A percentile compares a stretch with the other conserved stretches of the same genome.
Evolutionary conservation across 1,140 invertebrate genomes (phyloP).

Genomic region (Vanessa atalanta): DNA sequence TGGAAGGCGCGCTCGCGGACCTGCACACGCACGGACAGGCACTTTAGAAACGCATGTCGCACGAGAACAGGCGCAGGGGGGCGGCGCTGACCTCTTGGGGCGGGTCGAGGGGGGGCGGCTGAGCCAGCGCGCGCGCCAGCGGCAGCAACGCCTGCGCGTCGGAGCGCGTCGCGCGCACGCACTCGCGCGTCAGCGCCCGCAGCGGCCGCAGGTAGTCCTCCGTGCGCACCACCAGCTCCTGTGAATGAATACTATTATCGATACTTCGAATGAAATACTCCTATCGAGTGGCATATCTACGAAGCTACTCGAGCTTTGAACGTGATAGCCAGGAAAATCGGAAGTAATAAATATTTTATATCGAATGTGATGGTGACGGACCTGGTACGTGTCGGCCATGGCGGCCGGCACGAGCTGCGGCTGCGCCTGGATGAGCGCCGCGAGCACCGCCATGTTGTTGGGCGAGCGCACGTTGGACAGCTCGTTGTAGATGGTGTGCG

Average conservation of each 20-base stretch:
- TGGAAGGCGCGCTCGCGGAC: slow-evolving; percentile 91
- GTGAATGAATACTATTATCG: slow-evolving; percentile 37
- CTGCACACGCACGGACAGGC: slow-evolving; percentile 29
- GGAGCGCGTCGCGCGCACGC: slow-evolving; percentile 85
- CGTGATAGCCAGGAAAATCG: too few species aligned
- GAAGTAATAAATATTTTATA: too few species aligned
- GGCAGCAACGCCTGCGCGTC: slow-evolving; percentile 64
- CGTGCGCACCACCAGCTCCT: slow-evolving; percentile 92
- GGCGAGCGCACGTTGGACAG: slow-evolving; percentile 94
- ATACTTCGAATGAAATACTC: neutral
- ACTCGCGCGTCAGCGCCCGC: slow-evolving; percentile 91
- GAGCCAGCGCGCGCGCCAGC: slow-evolving; percentile 63
- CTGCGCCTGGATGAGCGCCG: slow-evolving; percentile 91
- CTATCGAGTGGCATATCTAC: too few species aligned
- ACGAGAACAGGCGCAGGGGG: too few species aligned
- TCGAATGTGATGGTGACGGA: slow-evolving; percentile 45
- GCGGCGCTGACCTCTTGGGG: slow-evolving; percentile 47
- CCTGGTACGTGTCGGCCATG: slow-evolving; percentile 89
- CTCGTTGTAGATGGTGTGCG: slow-evolving; percentile 97
- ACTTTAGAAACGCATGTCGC: neutral
- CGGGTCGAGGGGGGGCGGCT: slow-evolving; percentile 63
- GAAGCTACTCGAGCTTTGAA: too few species aligned
- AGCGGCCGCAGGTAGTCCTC: slow-evolving; percentile 95
- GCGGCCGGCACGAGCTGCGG: slow-evolving; percentile 88
- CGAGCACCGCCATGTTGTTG: slow-evolving; percentile 95